A percentile compares a stretch with the other conserved stretches of the same genome.
phyloP scores from a whole-genome alignment of 1,140 invertebrate species.

The Xylocopa sonorina region DNA sequence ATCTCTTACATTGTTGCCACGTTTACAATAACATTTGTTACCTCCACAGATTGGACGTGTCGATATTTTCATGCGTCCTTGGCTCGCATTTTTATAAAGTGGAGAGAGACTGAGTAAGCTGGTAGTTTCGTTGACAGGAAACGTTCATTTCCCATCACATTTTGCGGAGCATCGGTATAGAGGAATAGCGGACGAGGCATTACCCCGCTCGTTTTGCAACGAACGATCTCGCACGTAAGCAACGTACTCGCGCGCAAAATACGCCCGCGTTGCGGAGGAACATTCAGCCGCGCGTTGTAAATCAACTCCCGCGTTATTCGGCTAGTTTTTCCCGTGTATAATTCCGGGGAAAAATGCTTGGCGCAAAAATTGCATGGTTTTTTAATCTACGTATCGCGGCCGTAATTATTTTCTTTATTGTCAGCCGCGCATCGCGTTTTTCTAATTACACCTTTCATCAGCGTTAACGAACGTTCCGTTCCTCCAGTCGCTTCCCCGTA shows the following conservation, averaged over 20 bases:
- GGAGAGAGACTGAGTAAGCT: too few species aligned
- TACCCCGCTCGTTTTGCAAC: neutral
- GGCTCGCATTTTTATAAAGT: too few species aligned
- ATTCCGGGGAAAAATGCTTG: conserved; percentile 25
- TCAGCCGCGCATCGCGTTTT: conserved; percentile 6
- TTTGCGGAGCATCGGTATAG: neutral
- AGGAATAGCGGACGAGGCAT: neutral
- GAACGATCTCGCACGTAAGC: conserved; percentile 30
- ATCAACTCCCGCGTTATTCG: conserved; percentile 37
- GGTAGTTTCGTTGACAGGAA: too few species aligned
- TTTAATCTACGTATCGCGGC: conserved; percentile 32
- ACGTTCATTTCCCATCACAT: neutral
- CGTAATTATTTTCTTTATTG: conserved; percentile 50
- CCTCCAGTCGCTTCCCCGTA: too few species aligned
- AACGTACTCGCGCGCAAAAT: conserved; percentile 7
- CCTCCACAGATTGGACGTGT: too few species aligned
- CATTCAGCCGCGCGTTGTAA: conserved; percentile 13
- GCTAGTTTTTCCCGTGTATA: neutral
- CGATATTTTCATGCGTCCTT: too few species aligned
- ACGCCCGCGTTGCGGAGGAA: conserved; percentile 12
- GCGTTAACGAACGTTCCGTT: neutral
- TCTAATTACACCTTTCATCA: conserved; percentile 15
- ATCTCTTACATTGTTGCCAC: too few species aligned
- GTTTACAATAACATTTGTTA: too few species aligned
- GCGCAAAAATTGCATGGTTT: conserved; percentile 50